These are phyloP conservation scores for Eueides isabella DNA, from an alignment of 1,140 invertebrate genomes.

Conservation along the genomic window DNA sequence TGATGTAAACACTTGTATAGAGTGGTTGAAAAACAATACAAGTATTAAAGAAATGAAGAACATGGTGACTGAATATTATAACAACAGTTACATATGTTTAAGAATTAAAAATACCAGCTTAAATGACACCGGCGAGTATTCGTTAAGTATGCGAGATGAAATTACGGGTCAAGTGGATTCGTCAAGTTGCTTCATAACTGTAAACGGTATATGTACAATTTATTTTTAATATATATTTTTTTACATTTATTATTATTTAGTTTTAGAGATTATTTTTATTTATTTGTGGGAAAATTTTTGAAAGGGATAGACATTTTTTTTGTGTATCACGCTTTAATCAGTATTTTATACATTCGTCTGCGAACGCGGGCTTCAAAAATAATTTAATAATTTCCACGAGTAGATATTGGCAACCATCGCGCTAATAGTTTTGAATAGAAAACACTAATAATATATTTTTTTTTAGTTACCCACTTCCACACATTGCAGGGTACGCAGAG, in stretches of 20 bases:
- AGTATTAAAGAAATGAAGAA: conserved; percentile 27
- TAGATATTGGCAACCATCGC: too few relatives aligned
- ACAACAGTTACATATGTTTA: conserved; percentile 42
- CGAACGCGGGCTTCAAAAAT: too few relatives aligned
- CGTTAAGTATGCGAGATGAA: conserved; percentile 32
- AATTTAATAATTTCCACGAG: too few relatives aligned
- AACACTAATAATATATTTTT: too few relatives aligned
- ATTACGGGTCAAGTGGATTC: conserved; percentile 34
- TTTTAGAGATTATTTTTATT: background rate
- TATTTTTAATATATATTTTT: conserved; percentile 18
- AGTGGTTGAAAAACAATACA: conserved; percentile 38
- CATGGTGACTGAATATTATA: conserved; percentile 36
- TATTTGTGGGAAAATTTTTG: too few relatives aligned
- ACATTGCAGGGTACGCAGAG: too few relatives aligned
- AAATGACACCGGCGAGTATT: conserved; percentile 40
- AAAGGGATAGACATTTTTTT: too few relatives aligned
- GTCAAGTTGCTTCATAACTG: conserved; percentile 35
- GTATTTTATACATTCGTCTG: too few relatives aligned
- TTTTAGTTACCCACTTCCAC: too few relatives aligned
- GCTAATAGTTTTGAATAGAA: too few relatives aligned
- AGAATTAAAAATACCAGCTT: conserved; percentile 34
- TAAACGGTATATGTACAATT: conserved; percentile 36
- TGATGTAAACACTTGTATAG: conserved; percentile 37
- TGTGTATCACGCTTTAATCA: too few relatives aligned
- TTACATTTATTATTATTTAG: background rate